Conservation (phyloP, 2,113 vertebrate species). For the Lynx canadensis region DNA sequence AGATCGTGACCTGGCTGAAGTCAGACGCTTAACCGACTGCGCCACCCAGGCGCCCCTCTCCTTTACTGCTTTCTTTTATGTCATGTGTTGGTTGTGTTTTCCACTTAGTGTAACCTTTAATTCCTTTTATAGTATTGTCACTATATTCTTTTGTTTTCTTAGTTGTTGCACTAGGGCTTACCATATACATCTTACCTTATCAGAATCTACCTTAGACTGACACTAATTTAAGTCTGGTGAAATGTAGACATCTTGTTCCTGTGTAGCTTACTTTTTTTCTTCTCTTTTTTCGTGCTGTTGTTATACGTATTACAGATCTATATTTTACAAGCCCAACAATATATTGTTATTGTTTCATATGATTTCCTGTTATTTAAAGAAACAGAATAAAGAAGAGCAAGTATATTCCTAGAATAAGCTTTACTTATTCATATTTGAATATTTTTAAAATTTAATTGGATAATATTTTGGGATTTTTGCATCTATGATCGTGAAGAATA, state of each 20-base stretch:
- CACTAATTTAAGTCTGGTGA: not conserved
- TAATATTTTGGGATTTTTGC: not conserved
- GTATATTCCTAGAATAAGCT: not conserved
- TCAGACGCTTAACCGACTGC: too few species aligned
- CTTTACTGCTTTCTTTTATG: not conserved
- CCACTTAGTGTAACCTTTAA: not conserved
- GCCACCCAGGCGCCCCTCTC: too few species aligned
- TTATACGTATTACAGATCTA: not conserved
- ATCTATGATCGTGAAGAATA: not conserved
- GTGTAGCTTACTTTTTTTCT: not conserved
- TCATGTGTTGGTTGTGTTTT: not conserved
- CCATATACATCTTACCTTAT: not conserved
- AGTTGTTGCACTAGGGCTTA: not conserved
- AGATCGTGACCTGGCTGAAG: too few species aligned
- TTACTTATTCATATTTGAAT: not conserved
- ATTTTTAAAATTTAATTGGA: slow-evolving; percentile 23
- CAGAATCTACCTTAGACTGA: not conserved
- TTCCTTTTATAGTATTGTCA: not conserved
- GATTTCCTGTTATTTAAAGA: not conserved
- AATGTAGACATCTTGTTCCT: not conserved
- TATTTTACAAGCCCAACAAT: not conserved
- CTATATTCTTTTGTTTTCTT: not conserved
- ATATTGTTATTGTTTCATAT: not conserved
- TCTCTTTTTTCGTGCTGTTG: not conserved
- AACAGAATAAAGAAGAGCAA: not conserved